Conservation (phyloP, 2,888 invertebrate genomes). For the Lochmaea capreae region DNA sequence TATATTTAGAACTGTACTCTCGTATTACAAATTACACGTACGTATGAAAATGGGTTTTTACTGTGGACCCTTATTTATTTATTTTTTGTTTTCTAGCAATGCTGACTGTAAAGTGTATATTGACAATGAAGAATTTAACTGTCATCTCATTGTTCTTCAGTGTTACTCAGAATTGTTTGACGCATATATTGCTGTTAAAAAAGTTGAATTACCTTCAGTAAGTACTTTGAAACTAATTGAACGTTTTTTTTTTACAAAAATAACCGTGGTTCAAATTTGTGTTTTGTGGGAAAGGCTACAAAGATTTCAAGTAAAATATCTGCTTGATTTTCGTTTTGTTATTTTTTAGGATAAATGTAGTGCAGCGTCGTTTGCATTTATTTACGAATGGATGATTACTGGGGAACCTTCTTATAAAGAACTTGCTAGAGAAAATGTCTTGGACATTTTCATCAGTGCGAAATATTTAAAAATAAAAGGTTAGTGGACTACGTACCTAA, state of each 20-base stretch:
- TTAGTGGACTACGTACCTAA: constrained; percentile 46
- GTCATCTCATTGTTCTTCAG: constrained; percentile 77
- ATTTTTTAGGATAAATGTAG: constrained; percentile 62
- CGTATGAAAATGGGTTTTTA: constrained; percentile 52
- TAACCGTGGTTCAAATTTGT: too few species aligned
- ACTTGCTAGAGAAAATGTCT: constrained; percentile 76
- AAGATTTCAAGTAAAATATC: too few species aligned
- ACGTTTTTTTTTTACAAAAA: too few species aligned
- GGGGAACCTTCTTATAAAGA: constrained; percentile 74
- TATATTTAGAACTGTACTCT: constrained; percentile 74
- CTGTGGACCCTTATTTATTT: neutral
- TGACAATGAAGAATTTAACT: constrained; percentile 75
- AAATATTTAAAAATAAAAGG: constrained; percentile 79
- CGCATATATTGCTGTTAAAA: constrained; percentile 63
- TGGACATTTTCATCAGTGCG: constrained; percentile 79
- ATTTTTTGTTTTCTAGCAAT: constrained; percentile 67
- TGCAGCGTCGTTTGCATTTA: constrained; percentile 74
- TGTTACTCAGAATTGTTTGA: constrained; percentile 78
- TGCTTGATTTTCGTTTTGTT: too few species aligned
- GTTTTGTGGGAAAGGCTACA: too few species aligned
- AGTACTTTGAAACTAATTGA: constrained; percentile 26
- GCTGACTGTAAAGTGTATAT: constrained; percentile 76
- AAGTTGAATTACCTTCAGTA: constrained; percentile 63
- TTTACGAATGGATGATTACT: constrained; percentile 86
- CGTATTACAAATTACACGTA: constrained; percentile 77